A percentile compares a stretch with the other conserved stretches of the same genome.
These are phyloP conservation scores for Anorthoa munda DNA, from an alignment of 2,888 invertebrate genomes.

Conservation along the genomic window DNA sequence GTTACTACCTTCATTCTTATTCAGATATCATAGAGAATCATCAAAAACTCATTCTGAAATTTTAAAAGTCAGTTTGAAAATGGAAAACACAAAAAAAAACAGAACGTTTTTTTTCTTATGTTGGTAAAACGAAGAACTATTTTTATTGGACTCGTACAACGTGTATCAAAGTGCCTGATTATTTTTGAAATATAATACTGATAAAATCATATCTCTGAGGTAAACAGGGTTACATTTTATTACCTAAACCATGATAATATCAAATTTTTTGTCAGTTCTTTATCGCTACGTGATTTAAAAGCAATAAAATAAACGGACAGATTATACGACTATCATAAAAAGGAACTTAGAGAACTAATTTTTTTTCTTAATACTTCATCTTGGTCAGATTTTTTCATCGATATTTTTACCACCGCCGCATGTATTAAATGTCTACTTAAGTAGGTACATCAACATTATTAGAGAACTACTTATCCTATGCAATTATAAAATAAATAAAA, in stretches of 20 bases:
- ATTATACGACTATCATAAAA: conserved; percentile 1
- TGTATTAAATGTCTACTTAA: conserved; percentile 34
- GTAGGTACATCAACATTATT: conserved; percentile 8
- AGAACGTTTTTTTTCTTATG: background rate
- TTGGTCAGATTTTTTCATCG: conserved; percentile 24
- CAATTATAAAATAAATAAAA: conserved; percentile 50
- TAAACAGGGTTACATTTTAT: conserved; percentile 79
- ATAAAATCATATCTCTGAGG: conserved; percentile 81
- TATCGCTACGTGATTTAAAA: conserved; percentile 34
- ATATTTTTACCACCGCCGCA: conserved; percentile 54
- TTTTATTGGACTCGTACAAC: conserved; percentile 44
- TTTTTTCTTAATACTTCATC: background rate
- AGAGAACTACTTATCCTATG: conserved; percentile 16
- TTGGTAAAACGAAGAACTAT: conserved; percentile 7
- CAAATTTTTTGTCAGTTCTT: conserved; percentile 32
- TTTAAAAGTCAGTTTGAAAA: conserved; percentile 5
- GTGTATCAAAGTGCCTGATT: conserved; percentile 72
- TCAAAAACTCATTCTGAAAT: conserved; percentile 36
- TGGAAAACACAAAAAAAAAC: background rate
- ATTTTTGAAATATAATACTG: conserved; percentile 66
- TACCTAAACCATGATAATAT: conserved; percentile 47
- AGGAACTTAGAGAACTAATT: background rate
- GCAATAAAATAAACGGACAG: conserved; percentile 28
- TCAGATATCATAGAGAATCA: conserved; percentile 39
- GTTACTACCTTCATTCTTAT: conserved; percentile 49